Evolutionary conservation across 2,888 invertebrate genomes (phyloP).

Genomic region (Drosophila nigritarsus): DNA sequence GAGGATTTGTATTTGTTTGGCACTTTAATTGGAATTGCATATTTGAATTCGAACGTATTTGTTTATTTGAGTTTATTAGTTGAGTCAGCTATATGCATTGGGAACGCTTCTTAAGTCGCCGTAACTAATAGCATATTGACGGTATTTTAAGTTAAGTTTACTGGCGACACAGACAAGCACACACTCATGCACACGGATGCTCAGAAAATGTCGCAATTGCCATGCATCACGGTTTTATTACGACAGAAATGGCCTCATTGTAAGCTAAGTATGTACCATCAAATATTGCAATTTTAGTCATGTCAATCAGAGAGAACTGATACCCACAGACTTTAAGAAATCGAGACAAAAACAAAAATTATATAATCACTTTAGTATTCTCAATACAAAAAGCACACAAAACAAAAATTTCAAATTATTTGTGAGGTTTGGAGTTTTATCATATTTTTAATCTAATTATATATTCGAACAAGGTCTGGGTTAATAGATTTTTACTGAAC

Average conservation of each 20-base stretch:
- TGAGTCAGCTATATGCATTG: slow-evolving; percentile 13
- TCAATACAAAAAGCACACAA: background rate
- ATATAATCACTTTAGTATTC: background rate
- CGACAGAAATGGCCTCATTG: slow-evolving; percentile 41
- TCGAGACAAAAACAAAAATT: background rate
- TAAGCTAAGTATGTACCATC: slow-evolving; percentile 17
- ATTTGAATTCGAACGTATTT: background rate
- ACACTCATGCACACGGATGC: slow-evolving; percentile 7
- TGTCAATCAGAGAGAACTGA: background rate
- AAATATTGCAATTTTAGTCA: slow-evolving; percentile 3
- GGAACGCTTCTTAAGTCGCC: slow-evolving; percentile 54
- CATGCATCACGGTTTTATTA: slow-evolving; percentile 64
- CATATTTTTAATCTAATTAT: background rate
- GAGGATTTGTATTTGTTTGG: slow-evolving; percentile 10
- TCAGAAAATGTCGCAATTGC: slow-evolving; percentile 23
- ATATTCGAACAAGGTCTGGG: no score
- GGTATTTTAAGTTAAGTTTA: slow-evolving; percentile 1
- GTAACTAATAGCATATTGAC: slow-evolving; percentile 17
- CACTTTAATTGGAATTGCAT: slow-evolving; percentile 1
- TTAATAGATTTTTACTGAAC: background rate
- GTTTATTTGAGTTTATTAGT: slow-evolving; percentile 2
- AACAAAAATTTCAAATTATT: background rate
- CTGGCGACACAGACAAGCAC: background rate
- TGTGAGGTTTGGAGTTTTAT: no score
- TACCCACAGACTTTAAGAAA: background rate